A percentile compares a stretch with the other conserved stretches of the same genome.
Conservation (phyloP, 2,888 invertebrate genomes). For the Caenorhabditis sp. region DNA sequence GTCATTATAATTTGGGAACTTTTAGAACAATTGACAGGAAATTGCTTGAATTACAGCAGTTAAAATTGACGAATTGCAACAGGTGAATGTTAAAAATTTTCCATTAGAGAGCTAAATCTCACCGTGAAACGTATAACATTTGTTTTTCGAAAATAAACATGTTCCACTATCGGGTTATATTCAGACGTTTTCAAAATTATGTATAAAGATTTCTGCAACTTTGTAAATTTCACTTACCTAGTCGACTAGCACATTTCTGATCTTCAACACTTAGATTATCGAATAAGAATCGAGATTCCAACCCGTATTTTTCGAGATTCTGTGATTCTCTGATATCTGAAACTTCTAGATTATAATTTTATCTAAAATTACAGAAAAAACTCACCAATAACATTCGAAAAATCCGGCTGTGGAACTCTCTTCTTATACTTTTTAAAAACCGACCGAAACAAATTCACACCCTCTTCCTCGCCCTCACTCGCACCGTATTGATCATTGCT, state of each 20-base stretch:
- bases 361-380: conserved; percentile 64
- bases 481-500: conserved; percentile 17
- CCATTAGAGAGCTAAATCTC: too few species aligned
- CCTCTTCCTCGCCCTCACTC: conserved; percentile 5
- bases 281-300: neutral
- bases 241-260: neutral
- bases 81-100: too few species aligned
- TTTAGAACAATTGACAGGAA: too few species aligned
- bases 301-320: neutral
- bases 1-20: too few species aligned
- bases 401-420: conserved; percentile 78
- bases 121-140: too few species aligned
- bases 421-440: conserved; percentile 84
- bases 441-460: conserved; percentile 76
- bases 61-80: too few species aligned
- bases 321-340: conserved; percentile 2
- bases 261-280: neutral
- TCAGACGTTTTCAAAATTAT: too few species aligned
- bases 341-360: neutral
- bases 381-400: conserved; percentile 77
- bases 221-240: neutral
- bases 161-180: too few species aligned
- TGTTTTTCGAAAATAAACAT: too few species aligned
- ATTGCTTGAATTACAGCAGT: too few species aligned
- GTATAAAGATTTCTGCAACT: too few species aligned